These are phyloP conservation scores for cat (Felis catus) DNA, from an alignment of 2,113 vertebrate genomes.

Conservation along the genomic window F.catus_Fca126_mat1.0 CM031419.1:47016501-47017000, in stretches of 20 bases:
- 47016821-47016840: conserved; percentile 55
- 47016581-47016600: not conserved
- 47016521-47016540: not conserved
- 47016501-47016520: not conserved
- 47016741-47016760: conserved; percentile 81
- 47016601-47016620: conserved; percentile 39
- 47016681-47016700: conserved; percentile 64
- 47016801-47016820: conserved; percentile 80
- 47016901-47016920: conserved; percentile 68
- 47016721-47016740: conserved; percentile 63
- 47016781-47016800: conserved; percentile 77
- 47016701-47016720: not conserved
- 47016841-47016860: conserved; percentile 54
- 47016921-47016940: conserved; percentile 68
- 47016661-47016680: conserved; percentile 42
- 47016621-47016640: conserved; percentile 7
- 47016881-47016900: conserved; percentile 78
- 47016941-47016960: conserved; percentile 82
- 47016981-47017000: conserved; percentile 81
- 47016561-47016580: not conserved
- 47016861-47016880: conserved; percentile 70
- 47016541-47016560: conserved; percentile 21
- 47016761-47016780: conserved; percentile 82
- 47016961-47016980: conserved; percentile 82
- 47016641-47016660: conserved; percentile 57